phyloP scores from a whole-genome alignment of 1,140 invertebrate species.

The Reticulitermes speratus region DNA sequence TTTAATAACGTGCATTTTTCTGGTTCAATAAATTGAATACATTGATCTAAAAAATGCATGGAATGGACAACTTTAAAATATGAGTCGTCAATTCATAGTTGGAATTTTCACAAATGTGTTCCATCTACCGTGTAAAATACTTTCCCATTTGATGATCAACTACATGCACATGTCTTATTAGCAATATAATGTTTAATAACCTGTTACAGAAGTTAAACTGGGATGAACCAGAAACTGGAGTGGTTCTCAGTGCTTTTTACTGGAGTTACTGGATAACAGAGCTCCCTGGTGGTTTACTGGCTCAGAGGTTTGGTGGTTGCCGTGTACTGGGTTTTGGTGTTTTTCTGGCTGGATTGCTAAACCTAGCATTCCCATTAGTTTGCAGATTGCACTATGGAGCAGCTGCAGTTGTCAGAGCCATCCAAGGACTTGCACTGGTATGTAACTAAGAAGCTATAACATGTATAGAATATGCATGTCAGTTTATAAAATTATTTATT shows the following conservation, averaged over 20 bases:
- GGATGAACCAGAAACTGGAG: conserved; percentile 42
- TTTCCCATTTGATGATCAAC: no score
- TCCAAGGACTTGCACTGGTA: conserved; percentile 37
- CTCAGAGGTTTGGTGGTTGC: conserved; percentile 48
- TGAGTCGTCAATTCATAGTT: no score
- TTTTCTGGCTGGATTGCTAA: conserved; percentile 29
- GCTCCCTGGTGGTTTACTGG: conserved; percentile 42
- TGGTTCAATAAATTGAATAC: no score
- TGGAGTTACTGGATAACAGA: conserved; percentile 50
- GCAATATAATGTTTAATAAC: neutral
- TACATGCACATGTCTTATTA: neutral
- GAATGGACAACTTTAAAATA: no score
- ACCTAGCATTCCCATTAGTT: conserved; percentile 31
- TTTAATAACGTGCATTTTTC: no score
- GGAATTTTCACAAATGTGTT: no score
- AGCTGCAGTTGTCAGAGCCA: conserved; percentile 29
- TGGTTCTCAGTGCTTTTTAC: conserved; percentile 50
- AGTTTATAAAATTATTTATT: no score
- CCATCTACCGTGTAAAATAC: no score
- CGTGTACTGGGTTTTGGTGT: conserved; percentile 43
- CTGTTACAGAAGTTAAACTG: conserved; percentile 21
- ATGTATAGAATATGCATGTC: no score
- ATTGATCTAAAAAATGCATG: no score
- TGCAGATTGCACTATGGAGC: conserved; percentile 21
- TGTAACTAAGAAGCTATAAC: neutral